Percentiles rank a stretch among this genome's conserved stretches.
Evolutionary conservation across 92 coral and sea anemone species (phyloP).

Genomic region (Pocillopora grandis): DNA sequence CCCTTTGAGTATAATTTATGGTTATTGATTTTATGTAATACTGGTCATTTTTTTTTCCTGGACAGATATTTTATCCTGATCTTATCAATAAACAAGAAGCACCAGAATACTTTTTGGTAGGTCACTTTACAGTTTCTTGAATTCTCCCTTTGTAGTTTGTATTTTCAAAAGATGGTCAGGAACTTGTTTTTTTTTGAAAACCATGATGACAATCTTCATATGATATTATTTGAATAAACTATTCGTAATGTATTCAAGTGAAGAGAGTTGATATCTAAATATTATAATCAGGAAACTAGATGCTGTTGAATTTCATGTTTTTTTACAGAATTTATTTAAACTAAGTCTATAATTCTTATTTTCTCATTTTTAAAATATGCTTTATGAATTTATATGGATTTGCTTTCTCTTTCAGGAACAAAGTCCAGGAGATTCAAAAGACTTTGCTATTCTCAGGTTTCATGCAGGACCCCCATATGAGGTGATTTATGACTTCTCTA

Average conservation of each 20-base stretch:
- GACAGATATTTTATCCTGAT: slow-evolving; percentile 96
- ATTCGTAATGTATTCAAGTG: no score
- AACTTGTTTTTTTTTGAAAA: no score
- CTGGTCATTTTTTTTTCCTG: neutral
- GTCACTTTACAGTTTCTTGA: slow-evolving; percentile 11
- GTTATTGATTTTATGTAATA: no score
- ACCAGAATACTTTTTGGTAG: slow-evolving; percentile 94
- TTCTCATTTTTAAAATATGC: neutral
- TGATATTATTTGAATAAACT: neutral
- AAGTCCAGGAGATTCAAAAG: slow-evolving; percentile 79
- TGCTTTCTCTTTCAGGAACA: slow-evolving; percentile 63
- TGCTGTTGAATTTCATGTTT: neutral
- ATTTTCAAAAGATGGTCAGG: neutral
- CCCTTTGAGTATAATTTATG: no score
- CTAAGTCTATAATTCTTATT: neutral
- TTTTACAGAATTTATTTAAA: no score
- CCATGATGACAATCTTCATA: no score
- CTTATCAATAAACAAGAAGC: slow-evolving; percentile 88
- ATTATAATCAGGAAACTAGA: no score
- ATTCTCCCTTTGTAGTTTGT: neutral
- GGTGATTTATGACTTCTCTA: slow-evolving; percentile 41
- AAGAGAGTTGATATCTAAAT: no score
- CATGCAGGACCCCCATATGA: slow-evolving; percentile 99
- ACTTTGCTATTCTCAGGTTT: slow-evolving; percentile 85
- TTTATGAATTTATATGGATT: neutral